These are phyloP conservation scores for Heterocephalus glaber DNA, from an alignment of 2,113 vertebrate genomes.

Conservation along the genomic window DNA sequence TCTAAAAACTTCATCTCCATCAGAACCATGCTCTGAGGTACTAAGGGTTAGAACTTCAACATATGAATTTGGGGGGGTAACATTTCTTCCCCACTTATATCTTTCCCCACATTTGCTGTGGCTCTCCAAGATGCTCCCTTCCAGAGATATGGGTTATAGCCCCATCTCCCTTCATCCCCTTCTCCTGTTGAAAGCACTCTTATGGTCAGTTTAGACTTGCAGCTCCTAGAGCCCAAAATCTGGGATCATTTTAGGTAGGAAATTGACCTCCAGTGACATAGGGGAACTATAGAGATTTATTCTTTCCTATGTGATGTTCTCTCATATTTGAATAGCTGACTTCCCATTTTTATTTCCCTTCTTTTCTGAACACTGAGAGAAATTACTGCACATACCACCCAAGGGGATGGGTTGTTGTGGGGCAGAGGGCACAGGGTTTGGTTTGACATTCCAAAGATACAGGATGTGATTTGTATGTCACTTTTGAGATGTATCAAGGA, in stretches of 20 bases:
- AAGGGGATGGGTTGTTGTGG: background rate
- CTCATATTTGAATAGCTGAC: background rate
- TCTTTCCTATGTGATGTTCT: conserved; percentile 4
- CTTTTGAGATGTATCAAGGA: background rate
- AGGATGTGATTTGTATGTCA: background rate
- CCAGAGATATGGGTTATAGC: background rate
- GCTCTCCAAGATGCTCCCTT: background rate
- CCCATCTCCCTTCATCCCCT: background rate
- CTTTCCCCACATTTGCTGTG: background rate
- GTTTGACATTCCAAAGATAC: background rate
- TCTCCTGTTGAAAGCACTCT: background rate
- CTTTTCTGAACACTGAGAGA: background rate
- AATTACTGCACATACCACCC: background rate
- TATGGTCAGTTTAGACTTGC: background rate
- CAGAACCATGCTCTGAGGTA: background rate
- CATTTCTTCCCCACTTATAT: background rate
- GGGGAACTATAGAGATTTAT: background rate
- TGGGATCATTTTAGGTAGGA: background rate
- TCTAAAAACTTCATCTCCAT: background rate
- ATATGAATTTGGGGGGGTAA: background rate
- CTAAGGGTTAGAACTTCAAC: background rate
- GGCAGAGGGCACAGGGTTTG: background rate
- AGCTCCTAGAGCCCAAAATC: background rate
- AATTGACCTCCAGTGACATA: background rate
- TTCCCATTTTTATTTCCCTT: conserved; percentile 46